A percentile compares a stretch with the other conserved stretches of the same genome.
phyloP scores from a whole-genome alignment of 2,113 vertebrate genomes.

The Hemiprocne comata region DNA sequence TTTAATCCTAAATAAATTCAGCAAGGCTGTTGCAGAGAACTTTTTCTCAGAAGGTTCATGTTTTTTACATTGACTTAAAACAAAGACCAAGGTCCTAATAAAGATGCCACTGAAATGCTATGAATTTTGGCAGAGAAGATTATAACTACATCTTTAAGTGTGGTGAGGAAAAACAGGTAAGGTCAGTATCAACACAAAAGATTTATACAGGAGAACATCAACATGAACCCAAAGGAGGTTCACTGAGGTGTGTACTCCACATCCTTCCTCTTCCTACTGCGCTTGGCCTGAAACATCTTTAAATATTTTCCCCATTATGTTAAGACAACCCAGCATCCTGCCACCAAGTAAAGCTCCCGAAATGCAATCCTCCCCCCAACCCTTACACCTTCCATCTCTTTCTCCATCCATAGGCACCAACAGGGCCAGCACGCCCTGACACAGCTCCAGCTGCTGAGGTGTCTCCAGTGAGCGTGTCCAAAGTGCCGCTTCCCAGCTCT shows the following conservation, averaged over 20 bases:
- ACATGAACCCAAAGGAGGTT: neutral
- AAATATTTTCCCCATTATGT: too few species aligned
- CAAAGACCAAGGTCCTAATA: neutral
- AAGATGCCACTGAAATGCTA: neutral
- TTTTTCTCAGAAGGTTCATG: neutral
- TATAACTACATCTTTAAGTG: neutral
- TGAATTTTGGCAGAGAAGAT: neutral
- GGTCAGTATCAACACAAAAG: neutral
- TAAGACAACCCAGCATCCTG: neutral
- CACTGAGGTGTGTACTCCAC: neutral
- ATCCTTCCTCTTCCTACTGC: neutral
- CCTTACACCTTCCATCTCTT: neutral
- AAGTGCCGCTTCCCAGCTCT: neutral
- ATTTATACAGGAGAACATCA: neutral
- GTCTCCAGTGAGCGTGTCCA: neutral
- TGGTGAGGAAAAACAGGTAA: neutral
- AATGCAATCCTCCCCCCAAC: neutral
- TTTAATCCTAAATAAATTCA: neutral
- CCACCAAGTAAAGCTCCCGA: neutral
- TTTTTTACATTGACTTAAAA: neutral
- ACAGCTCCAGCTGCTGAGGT: neutral
- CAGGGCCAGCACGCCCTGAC: accelerated
- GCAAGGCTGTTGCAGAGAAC: neutral
- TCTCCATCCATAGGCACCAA: neutral
- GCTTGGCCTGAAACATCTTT: too few species aligned